phyloP scores from a whole-genome alignment of 2,888 invertebrate genomes.

The Sisyra nigra region DNA sequence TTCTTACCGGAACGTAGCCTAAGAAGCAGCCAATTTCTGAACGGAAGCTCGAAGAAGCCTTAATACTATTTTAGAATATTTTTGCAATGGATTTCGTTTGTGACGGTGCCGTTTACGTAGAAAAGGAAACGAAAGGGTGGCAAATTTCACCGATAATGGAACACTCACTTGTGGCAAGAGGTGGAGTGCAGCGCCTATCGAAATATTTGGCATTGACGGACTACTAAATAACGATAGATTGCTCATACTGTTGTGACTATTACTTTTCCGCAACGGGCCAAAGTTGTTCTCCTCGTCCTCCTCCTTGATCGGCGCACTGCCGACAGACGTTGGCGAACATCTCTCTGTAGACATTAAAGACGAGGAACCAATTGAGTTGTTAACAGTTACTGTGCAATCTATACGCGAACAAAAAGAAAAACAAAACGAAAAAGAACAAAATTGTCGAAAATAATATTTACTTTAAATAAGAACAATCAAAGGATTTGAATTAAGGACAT shows the following conservation, averaged over 20 bases:
- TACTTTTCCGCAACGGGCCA: slow-evolving; percentile 45
- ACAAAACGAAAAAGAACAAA: too few relatives aligned
- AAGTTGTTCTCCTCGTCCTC: slow-evolving; percentile 12
- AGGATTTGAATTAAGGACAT: neutral
- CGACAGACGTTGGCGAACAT: slow-evolving; percentile 9
- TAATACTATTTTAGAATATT: too few relatives aligned
- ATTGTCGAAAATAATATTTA: neutral
- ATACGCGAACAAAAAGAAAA: slow-evolving; percentile 14
- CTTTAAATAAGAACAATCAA: neutral
- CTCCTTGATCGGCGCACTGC: slow-evolving; percentile 58
- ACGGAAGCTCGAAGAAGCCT: too few relatives aligned
- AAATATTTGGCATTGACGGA: slow-evolving; percentile 94
- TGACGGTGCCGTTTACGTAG: too few relatives aligned
- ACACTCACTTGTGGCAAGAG: slow-evolving; percentile 7
- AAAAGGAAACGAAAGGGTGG: too few relatives aligned
- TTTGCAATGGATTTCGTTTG: too few relatives aligned
- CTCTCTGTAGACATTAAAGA: slow-evolving; percentile 7
- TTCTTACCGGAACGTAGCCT: too few relatives aligned
- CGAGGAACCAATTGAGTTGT: slow-evolving; percentile 17
- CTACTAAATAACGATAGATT: slow-evolving; percentile 63
- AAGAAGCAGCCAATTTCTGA: too few relatives aligned
- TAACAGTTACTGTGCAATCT: slow-evolving; percentile 38
- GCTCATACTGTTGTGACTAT: slow-evolving; percentile 29
- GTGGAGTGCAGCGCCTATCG: slow-evolving; percentile 37
- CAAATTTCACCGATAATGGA: too few relatives aligned